Evolutionary conservation across 2,888 invertebrate genomes (phyloP), one percentile per base, ranked within the genome.

Genomic region (Octodonta nipae): DNA sequence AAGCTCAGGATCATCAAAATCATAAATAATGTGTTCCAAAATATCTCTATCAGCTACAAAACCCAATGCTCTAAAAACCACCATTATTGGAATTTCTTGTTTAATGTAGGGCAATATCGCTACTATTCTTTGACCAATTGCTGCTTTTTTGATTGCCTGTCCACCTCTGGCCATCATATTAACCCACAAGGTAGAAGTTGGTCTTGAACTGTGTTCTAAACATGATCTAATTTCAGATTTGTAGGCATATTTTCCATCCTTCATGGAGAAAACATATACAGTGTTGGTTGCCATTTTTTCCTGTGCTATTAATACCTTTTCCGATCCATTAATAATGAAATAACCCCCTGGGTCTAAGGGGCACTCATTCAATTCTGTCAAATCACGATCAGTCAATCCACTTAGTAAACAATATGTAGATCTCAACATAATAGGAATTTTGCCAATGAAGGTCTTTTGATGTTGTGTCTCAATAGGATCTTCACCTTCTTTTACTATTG

Each of bases 231-330:
- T 95, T 69, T 99, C 98, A 35, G 95, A 85, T 68, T 96, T 98
- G 58, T 81, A 98, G 1, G 96, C 95, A 68, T 88, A 99, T 63
- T 99, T 99, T 13, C 93, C 91, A 63, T 98, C 98, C 65, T 98
- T 98, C 89, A 98, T 93, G 50, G 89, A 85, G 57, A 99, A 99
- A 8, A 99, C 98, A 65, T 99, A 99, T 1, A 99, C 98, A 27
- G 98, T 98, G 58, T 99, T 99, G 5, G 96, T 96, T 4, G 98
- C 98, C 98, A 99, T 99, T 66, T 98, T 98, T 60, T 99, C 98
- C 62, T 99, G 98, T 1, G 98, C 98, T 59, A 99, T 98, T 16
- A 99, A 66, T 3, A 96, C 61, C 43, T 62, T 62, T 65, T 99
- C 98, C 5, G 96, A 96, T 2, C 98, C 98, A 59, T 99, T 99